Evolutionary conservation across 92 coral and sea anemone genomes (phyloP).

Genomic region (Bergia puertoricense): DNA sequence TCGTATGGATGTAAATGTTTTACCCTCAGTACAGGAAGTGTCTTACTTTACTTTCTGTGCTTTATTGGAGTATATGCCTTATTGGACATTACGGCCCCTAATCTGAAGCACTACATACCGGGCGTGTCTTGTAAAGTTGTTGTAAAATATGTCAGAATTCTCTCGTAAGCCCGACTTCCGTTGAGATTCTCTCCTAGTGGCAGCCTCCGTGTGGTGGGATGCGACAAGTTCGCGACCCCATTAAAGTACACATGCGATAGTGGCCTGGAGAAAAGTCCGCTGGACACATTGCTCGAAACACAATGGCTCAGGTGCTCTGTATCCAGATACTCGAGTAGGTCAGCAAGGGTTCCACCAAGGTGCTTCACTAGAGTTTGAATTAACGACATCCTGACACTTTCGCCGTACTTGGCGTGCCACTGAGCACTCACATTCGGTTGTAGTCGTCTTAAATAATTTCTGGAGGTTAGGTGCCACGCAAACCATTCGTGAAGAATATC

Average conservation of each 20-base stretch:
- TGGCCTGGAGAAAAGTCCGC: slow-evolving; percentile 89
- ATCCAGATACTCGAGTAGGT: slow-evolving; percentile 67
- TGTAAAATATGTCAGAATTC: slow-evolving; percentile 74
- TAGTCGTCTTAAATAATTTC: slow-evolving; percentile 2
- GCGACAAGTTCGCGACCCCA: slow-evolving; percentile 63
- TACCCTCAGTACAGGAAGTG: no score
- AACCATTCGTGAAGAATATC: slow-evolving; percentile 57
- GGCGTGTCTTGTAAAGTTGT: slow-evolving; percentile 71
- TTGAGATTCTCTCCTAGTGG: slow-evolving; percentile 72
- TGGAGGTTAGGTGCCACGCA: slow-evolving; percentile 20
- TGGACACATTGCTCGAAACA: slow-evolving; percentile 84
- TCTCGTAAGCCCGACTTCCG: slow-evolving; percentile 75
- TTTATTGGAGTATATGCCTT: no score
- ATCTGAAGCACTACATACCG: slow-evolving; percentile 40
- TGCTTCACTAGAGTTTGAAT: slow-evolving; percentile 50
- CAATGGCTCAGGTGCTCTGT: slow-evolving; percentile 78
- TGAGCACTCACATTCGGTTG: slow-evolving; percentile 28
- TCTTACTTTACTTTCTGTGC: no score
- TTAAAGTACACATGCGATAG: slow-evolving; percentile 69
- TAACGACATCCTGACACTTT: slow-evolving; percentile 47
- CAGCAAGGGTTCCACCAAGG: slow-evolving; percentile 66
- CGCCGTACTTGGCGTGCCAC: slow-evolving; percentile 60
- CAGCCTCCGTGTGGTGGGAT: slow-evolving; percentile 70
- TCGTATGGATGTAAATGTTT: no score
- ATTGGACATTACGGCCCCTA: no score